Evolutionary conservation across 2,888 invertebrate genomes (phyloP).

Genomic region (Drosophila quinaria): DNA sequence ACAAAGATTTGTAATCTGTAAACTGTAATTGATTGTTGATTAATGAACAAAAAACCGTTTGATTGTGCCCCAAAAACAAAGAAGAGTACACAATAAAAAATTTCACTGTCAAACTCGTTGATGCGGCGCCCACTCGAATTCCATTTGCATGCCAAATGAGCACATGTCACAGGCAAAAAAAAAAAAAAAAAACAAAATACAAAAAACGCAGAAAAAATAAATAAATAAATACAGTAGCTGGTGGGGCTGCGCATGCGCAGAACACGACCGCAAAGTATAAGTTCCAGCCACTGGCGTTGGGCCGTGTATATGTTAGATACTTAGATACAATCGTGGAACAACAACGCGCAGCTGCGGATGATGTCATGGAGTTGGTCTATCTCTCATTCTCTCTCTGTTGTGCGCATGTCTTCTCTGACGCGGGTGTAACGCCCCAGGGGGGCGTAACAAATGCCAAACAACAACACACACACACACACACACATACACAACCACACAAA

Average conservation of each 20-base stretch:
- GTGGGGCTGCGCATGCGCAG: constrained; percentile 73
- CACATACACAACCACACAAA: constrained; percentile 18
- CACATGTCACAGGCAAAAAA: constrained; percentile 44
- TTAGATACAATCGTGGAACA: constrained; percentile 39
- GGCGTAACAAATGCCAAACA: constrained; percentile 77
- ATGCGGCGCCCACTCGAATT: constrained; percentile 61
- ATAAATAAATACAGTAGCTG: constrained; percentile 63
- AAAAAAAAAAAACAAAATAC: not conserved
- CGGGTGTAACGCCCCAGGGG: constrained; percentile 64
- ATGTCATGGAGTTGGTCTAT: constrained; percentile 53
- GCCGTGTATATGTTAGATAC: constrained; percentile 55
- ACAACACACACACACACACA: constrained; percentile 28
- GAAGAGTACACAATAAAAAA: constrained; percentile 20
- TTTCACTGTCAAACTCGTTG: constrained; percentile 55
- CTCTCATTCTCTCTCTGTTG: constrained; percentile 14
- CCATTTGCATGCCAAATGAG: constrained; percentile 65
- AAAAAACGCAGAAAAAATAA: constrained; percentile 10
- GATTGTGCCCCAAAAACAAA: constrained; percentile 12
- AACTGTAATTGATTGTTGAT: constrained; percentile 50
- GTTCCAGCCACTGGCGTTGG: constrained; percentile 17
- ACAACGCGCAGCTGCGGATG: constrained; percentile 58
- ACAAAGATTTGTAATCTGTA: constrained; percentile 24
- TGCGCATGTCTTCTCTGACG: constrained; percentile 37
- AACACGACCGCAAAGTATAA: constrained; percentile 47
- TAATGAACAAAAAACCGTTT: constrained; percentile 38